Evolutionary conservation across 1,140 invertebrate genomes (phyloP), one percentile per base, ranked within the genome.

Genomic region (Pollicipes pollicipes): DNA sequence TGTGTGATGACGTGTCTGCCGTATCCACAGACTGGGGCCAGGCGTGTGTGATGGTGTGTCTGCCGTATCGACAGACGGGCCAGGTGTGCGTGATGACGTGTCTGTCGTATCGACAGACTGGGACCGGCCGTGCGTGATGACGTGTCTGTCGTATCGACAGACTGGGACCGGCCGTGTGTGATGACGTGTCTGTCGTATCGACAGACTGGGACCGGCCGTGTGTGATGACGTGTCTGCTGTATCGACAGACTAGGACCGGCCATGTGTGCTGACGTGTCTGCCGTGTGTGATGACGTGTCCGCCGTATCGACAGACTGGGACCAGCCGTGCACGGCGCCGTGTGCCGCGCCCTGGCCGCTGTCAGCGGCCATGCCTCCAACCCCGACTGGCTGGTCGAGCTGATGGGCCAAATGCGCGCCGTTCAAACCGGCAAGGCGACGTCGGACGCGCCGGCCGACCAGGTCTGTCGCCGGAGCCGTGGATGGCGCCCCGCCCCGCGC

Each of bases 341-440:
- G 69, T 72, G 73, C 63, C 72, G 72, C n/a, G 68, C 74, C 2
- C 45, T 58, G 10, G 45, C 45, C 45, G 45, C 13, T 21, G 13
- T 10, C 45, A 17, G 45, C 45, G 45, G 45, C 6, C 45, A 58
- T 21, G 45, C 45, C 45, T 58, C 45, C 45, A 24, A 10, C 24
- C 45, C 45, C 24, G 45, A 58, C 45, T 75, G 74, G 74, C 70
- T 75, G 28, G 37, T 75, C 68, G 71, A 73, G 68, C 72, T 75
- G n/a, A 69, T 75, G 1, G 72, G 71, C 8, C 58, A 72, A 1
- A 37, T 75, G 21, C 37, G 71, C 27, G 74, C 45, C 6, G 45
- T 58, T 21, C 45, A 58, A 21, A 58, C 45, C 13, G 45, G 45
- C 45, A 10, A 21, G 13, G 45, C 24, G 6, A 21, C 13, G 13